These are phyloP conservation scores for Thaumatotibia leucotreta DNA, from an alignment of 1,140 invertebrate genomes.

Conservation along the genomic window DNA sequence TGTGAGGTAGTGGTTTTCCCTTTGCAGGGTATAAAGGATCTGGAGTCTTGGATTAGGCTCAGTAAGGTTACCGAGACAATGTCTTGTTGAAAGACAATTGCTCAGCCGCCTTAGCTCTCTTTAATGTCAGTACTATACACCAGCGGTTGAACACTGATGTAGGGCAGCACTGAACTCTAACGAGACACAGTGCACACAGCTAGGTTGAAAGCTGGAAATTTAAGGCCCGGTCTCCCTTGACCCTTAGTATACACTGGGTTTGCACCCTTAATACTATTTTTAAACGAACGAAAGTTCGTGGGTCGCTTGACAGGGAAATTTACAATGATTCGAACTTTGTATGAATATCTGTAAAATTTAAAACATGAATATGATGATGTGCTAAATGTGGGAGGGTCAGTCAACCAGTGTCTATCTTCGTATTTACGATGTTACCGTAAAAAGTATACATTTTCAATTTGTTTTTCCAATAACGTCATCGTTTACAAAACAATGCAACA, in stretches of 20 bases:
- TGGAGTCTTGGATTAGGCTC: constrained; percentile 18
- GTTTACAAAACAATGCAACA: neutral
- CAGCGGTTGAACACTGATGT: constrained; percentile 62
- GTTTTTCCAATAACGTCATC: neutral
- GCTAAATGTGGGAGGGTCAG: neutral
- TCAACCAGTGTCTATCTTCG: constrained; percentile 2
- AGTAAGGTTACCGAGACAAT: constrained; percentile 62
- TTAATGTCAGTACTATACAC: constrained; percentile 53
- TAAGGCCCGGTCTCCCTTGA: constrained; percentile 52
- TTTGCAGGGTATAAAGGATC: too few species aligned
- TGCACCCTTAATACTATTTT: constrained; percentile 63
- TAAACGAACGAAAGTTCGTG: constrained; percentile 52
- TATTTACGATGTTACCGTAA: neutral
- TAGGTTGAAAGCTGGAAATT: constrained; percentile 24
- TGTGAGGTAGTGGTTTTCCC: too few species aligned
- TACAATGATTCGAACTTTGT: constrained; percentile 21
- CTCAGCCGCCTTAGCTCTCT: constrained; percentile 55
- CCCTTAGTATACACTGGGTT: constrained; percentile 63
- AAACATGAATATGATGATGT: constrained; percentile 10
- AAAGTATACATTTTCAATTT: too few species aligned
- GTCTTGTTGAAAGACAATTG: constrained; percentile 74
- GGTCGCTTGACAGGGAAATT: constrained; percentile 57
- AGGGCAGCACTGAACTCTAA: constrained; percentile 43
- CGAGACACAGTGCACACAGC: constrained; percentile 34
- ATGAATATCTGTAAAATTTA: constrained; percentile 55